Evolutionary conservation across 1,140 invertebrate species (phyloP).

Genomic region (Saccostrea cuccullata): DNA sequence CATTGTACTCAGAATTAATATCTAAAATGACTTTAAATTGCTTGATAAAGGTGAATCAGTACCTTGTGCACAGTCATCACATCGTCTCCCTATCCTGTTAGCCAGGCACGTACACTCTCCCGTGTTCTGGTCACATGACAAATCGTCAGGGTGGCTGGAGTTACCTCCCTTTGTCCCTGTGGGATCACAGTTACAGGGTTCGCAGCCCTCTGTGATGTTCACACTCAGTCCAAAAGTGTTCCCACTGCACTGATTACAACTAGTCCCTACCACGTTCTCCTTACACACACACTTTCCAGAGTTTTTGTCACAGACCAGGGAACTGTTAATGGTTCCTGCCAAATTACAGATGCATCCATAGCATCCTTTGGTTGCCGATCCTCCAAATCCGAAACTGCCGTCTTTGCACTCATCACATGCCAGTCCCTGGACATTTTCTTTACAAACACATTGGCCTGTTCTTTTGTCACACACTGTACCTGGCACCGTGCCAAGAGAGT

Average conservation of each 20-base stretch:
- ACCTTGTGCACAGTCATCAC: constrained; percentile 94
- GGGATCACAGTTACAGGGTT: constrained; percentile 81
- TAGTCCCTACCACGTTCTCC: constrained; percentile 92
- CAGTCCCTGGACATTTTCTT: constrained; percentile 77
- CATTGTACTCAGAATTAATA: no score
- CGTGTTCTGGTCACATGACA: constrained; percentile 86
- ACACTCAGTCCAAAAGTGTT: constrained; percentile 91
- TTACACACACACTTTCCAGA: constrained; percentile 93
- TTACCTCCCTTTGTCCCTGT: constrained; percentile 66
- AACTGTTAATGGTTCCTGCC: constrained; percentile 89
- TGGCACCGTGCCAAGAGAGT: constrained; percentile 84
- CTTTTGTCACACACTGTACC: constrained; percentile 77
- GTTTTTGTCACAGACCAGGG: constrained; percentile 86
- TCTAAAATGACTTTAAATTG: no score
- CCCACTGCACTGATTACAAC: constrained; percentile 93
- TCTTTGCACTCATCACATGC: constrained; percentile 70
- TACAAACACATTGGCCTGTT: constrained; percentile 90
- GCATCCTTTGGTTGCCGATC: constrained; percentile 86
- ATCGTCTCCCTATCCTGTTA: constrained; percentile 94
- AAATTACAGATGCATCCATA: constrained; percentile 90
- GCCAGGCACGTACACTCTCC: constrained; percentile 94
- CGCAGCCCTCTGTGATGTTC: constrained; percentile 87
- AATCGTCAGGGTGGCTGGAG: constrained; percentile 41
- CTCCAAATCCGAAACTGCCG: constrained; percentile 83
- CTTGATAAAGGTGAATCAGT: constrained; percentile 80